A percentile compares a stretch with the other conserved stretches of the same genome.
Evolutionary conservation across 2,888 invertebrate genomes (phyloP).

Genomic region (Venusia cambrica): DNA sequence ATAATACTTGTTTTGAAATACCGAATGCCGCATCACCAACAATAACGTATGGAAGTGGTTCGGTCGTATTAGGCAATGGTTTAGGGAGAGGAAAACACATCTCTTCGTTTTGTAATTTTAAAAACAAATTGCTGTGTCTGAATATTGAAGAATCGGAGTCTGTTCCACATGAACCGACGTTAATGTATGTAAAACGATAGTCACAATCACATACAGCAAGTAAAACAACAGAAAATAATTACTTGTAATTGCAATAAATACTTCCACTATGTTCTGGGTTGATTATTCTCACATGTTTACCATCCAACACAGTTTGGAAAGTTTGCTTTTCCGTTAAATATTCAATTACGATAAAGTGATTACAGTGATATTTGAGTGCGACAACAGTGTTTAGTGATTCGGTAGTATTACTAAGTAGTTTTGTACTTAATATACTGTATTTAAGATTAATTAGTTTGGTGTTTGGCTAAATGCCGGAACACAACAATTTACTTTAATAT

Average conservation of each 20-base stretch:
- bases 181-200: neutral
- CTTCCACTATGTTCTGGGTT: slow-evolving; percentile 22
- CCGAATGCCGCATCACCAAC: slow-evolving; percentile 10
- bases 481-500: no score
- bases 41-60: slow-evolving; percentile 12
- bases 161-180: slow-evolving; percentile 3
- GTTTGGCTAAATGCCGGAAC: no score
- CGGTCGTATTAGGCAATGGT: slow-evolving; percentile 11
- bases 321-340: slow-evolving; percentile 18
- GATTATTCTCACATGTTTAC: slow-evolving; percentile 27
- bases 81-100: slow-evolving; percentile 13
- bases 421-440: no score
- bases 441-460: no score
- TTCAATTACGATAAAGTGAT: slow-evolving; percentile 6
- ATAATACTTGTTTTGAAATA: slow-evolving; percentile 2
- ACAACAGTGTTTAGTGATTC: no score
- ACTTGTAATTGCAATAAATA: slow-evolving; percentile 25
- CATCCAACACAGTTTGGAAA: slow-evolving; percentile 19
- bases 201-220: slow-evolving; percentile 3
- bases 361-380: no score
- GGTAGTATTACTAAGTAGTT: no score
- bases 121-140: no score
- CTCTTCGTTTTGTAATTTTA: no score
- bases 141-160: slow-evolving; percentile 4
- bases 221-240: slow-evolving; percentile 27